These are phyloP conservation scores for Euplexia lucipara DNA, from an alignment of 2,888 invertebrate genomes.

Conservation along the genomic window DNA sequence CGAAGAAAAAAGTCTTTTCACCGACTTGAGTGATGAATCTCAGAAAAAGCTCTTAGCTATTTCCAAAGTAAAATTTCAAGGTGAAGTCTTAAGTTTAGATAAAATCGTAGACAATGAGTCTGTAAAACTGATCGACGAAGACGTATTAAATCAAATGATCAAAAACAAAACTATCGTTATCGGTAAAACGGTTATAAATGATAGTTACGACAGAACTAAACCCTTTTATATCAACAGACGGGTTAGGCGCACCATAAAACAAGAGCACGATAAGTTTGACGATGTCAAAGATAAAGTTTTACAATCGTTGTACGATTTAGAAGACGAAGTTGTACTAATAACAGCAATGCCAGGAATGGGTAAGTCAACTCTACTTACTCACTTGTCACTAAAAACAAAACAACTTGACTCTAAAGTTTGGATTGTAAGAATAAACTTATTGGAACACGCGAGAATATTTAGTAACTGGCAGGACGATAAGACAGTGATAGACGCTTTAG, in stretches of 20 bases:
- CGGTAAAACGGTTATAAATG: not conserved
- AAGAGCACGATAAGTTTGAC: not conserved
- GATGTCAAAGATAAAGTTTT: constrained; percentile 18
- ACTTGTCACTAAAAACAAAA: too few species aligned
- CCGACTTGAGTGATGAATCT: constrained; percentile 35
- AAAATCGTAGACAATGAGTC: constrained; percentile 25
- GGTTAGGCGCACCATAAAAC: not conserved
- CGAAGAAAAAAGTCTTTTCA: constrained; percentile 22
- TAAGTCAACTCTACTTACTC: too few species aligned
- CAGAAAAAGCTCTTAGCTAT: constrained; percentile 26
- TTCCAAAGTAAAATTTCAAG: constrained; percentile 42
- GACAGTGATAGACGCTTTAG: constrained; percentile 2
- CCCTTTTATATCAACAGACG: constrained; percentile 37
- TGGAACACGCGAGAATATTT: constrained; percentile 32
- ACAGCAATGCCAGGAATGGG: too few species aligned
- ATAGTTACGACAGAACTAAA: constrained; percentile 14
- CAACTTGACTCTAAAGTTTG: constrained; percentile 37
- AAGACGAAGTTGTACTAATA: too few species aligned
- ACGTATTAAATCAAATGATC: constrained; percentile 27
- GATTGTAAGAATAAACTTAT: constrained; percentile 46
- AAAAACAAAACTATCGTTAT: constrained; percentile 27
- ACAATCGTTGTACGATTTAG: constrained; percentile 34
- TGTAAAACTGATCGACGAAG: constrained; percentile 16
- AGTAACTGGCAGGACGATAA: constrained; percentile 10
- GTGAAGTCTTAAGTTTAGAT: constrained; percentile 33